phyloP scores from a whole-genome alignment of 2,113 vertebrate species.

The Leptodactylus fuscus region DNA sequence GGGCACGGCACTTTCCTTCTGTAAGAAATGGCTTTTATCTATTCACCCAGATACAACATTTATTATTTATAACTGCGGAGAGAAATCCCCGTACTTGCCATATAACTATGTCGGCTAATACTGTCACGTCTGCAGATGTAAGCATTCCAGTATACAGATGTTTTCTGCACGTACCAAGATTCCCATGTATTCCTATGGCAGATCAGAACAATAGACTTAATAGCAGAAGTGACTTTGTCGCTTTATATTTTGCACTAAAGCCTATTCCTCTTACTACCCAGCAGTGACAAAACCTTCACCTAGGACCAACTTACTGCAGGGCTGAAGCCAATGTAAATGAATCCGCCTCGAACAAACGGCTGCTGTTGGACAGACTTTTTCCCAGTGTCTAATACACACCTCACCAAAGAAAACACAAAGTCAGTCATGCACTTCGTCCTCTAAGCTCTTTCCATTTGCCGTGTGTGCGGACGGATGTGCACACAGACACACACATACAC shows the following conservation, averaged over 20 bases:
- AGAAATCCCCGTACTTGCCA: no score
- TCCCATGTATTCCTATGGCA: no score
- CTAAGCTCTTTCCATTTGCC: constrained; percentile 19
- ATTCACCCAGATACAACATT: background rate
- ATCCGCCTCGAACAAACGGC: background rate
- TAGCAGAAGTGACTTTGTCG: no score
- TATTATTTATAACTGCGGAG: no score
- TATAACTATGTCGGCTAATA: no score
- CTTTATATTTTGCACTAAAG: no score
- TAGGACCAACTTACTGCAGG: background rate
- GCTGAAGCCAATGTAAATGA: constrained; percentile 37
- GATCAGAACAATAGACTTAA: no score
- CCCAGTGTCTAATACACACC: constrained; percentile 20
- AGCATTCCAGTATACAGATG: no score
- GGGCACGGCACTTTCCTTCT: background rate
- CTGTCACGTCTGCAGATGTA: no score
- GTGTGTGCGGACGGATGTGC: constrained; percentile 2
- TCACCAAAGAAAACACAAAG: constrained; percentile 48
- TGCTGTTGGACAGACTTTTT: constrained; percentile 18
- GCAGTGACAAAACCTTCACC: background rate
- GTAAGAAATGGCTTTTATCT: background rate
- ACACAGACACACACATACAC: constrained; percentile 15
- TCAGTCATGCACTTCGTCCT: background rate
- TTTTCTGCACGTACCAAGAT: no score
- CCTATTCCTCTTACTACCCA: background rate